Conservation (phyloP, 2,888 invertebrate species). For the Scrobipalpa costella region DNA sequence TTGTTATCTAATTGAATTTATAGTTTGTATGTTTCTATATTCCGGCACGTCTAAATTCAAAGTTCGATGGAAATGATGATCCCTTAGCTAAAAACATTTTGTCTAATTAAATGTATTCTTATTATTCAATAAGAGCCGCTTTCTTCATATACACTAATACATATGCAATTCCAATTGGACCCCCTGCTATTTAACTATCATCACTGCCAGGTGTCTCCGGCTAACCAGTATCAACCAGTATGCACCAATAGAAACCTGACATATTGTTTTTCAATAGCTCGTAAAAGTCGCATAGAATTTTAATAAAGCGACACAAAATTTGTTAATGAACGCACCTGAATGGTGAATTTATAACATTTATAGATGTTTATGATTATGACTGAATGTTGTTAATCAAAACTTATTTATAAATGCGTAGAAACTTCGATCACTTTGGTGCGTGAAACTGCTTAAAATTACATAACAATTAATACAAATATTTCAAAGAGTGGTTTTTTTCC, state of each 20-base stretch:
- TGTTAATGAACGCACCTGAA: neutral
- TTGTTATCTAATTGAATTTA: too few species aligned
- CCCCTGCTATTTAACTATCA: neutral
- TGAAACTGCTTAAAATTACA: neutral
- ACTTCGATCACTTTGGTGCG: neutral
- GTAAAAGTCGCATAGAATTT: conserved; percentile 9
- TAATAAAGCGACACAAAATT: neutral
- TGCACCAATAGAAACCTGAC: neutral
- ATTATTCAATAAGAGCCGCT: neutral
- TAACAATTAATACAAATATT: too few species aligned
- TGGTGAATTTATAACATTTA: neutral
- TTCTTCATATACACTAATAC: neutral
- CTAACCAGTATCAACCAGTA: neutral
- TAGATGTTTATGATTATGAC: conserved; percentile 2
- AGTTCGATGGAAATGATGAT: too few species aligned
- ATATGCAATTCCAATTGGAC: neutral
- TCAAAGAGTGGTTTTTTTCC: neutral
- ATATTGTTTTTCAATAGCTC: neutral
- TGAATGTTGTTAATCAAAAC: neutral
- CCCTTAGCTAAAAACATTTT: too few species aligned
- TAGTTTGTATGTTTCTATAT: too few species aligned
- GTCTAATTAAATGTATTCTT: too few species aligned
- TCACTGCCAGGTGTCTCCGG: neutral
- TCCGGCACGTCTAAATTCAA: too few species aligned
- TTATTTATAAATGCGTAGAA: neutral